A percentile compares a stretch with the other conserved stretches of the same genome.
Evolutionary conservation across 2,797 vertebrate genomes (phyloP).

Genomic region (Ctenosaura bakeri): DNA sequence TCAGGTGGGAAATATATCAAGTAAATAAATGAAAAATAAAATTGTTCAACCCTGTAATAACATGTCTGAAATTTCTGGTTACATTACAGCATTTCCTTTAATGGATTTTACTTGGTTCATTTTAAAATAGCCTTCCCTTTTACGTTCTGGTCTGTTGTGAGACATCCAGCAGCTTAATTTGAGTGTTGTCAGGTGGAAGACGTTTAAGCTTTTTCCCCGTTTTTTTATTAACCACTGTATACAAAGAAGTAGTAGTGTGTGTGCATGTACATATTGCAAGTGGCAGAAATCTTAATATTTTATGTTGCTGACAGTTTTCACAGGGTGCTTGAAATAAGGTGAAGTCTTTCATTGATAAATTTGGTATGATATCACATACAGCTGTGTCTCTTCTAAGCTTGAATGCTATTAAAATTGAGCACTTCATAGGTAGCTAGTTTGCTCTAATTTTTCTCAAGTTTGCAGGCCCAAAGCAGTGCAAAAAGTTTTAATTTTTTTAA

Average conservation of each 20-base stretch:
- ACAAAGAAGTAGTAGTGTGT: neutral
- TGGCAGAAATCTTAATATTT: neutral
- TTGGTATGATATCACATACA: neutral
- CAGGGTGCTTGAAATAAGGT: neutral
- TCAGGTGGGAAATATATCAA: neutral
- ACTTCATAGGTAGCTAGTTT: neutral
- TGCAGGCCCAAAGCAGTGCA: neutral
- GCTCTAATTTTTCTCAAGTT: neutral
- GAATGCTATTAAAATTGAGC: neutral
- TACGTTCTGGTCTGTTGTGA: neutral
- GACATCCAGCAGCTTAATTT: too few species aligned
- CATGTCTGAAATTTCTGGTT: neutral
- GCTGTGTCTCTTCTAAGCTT: neutral
- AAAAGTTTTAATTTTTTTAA: neutral
- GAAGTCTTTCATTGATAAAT: too few species aligned
- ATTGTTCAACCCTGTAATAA: neutral
- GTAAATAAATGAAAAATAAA: neutral
- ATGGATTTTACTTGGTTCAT: neutral
- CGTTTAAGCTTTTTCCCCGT: neutral
- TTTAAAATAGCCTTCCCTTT: neutral
- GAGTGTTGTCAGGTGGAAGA: too few species aligned
- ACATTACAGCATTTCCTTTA: neutral
- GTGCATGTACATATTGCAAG: too few species aligned
- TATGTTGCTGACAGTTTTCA: neutral
- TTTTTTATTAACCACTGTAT: neutral